Evolutionary conservation across 2,113 vertebrate species (phyloP).

Genomic region (Peromyscus californicus): DNA sequence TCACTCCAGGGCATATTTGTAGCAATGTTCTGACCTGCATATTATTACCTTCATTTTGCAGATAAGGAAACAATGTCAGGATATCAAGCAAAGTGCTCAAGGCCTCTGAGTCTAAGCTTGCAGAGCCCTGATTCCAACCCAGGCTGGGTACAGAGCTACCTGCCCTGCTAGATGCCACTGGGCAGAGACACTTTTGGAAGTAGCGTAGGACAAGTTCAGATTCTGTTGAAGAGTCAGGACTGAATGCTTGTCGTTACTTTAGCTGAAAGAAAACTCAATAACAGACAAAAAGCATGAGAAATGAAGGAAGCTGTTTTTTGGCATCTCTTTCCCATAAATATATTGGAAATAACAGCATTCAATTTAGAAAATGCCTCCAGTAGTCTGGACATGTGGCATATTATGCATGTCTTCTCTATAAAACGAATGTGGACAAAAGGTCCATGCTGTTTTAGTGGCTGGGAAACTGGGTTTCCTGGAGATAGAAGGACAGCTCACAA

Average conservation of each 20-base stretch:
- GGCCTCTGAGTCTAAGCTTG: not conserved
- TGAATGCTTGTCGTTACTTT: constrained; percentile 13
- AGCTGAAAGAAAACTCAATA: not conserved
- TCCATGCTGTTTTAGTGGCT: not conserved
- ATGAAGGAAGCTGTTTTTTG: not conserved
- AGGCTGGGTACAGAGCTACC: not conserved
- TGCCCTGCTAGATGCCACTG: not conserved
- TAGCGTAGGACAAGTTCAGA: constrained; percentile 13
- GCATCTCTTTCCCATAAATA: not conserved
- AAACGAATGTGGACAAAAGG: constrained; percentile 32
- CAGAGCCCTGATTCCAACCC: not conserved
- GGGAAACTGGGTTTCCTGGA: not conserved
- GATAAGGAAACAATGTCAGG: constrained; percentile 4
- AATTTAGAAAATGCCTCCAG: not conserved
- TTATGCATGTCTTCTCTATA: not conserved
- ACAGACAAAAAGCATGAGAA: constrained; percentile 6
- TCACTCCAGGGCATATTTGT: not conserved
- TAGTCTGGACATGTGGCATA: not conserved
- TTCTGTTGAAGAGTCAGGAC: not conserved
- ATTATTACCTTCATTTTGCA: constrained; percentile 4
- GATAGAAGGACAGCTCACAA: not conserved
- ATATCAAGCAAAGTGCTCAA: not conserved
- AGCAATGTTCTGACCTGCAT: not conserved
- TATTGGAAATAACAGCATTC: not conserved
- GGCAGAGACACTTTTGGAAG: not conserved